Conservation (phyloP, 1,140 invertebrate genomes). For the Zaprionus inermis region DNA sequence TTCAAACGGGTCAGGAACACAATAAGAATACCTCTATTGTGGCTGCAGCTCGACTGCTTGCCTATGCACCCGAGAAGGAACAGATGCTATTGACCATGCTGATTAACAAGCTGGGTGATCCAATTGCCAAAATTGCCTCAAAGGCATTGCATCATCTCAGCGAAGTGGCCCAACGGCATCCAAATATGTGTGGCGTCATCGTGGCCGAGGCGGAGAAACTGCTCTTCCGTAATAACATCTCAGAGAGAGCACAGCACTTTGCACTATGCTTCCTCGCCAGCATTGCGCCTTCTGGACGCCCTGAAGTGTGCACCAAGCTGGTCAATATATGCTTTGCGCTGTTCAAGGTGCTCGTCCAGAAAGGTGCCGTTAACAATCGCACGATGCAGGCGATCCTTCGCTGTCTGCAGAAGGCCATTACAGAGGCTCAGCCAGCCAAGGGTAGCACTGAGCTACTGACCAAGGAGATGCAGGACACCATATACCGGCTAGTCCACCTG, state of each 20-base stretch:
- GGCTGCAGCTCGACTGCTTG: conserved; percentile 91
- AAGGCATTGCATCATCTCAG: conserved; percentile 94
- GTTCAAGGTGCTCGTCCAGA: conserved; percentile 96
- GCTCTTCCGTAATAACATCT: conserved; percentile 93
- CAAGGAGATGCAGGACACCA: conserved; percentile 87
- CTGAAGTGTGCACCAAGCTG: conserved; percentile 91
- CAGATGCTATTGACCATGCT: conserved; percentile 92
- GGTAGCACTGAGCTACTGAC: conserved; percentile 68
- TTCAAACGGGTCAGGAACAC: conserved; percentile 86
- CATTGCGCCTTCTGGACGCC: conserved; percentile 87
- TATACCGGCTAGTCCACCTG: conserved; percentile 95
- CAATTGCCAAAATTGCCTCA: conserved; percentile 93
- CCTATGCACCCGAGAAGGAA: conserved; percentile 94
- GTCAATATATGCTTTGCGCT: conserved; percentile 97
- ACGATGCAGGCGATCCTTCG: conserved; percentile 93
- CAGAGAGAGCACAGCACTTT: conserved; percentile 95
- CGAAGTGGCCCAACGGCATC: conserved; percentile 93
- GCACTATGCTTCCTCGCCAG: conserved; percentile 96
- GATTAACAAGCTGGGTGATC: conserved; percentile 98
- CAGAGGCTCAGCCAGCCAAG: conserved; percentile 71
- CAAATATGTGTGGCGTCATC: conserved; percentile 96
- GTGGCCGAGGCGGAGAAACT: conserved; percentile 95
- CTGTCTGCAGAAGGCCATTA: conserved; percentile 79
- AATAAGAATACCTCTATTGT: conserved; percentile 93
- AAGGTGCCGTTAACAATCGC: conserved; percentile 95